These are phyloP conservation scores for Lagocephalus sceleratus DNA, from an alignment of 2,797 vertebrate genomes.

Conservation along the genomic window DNA sequence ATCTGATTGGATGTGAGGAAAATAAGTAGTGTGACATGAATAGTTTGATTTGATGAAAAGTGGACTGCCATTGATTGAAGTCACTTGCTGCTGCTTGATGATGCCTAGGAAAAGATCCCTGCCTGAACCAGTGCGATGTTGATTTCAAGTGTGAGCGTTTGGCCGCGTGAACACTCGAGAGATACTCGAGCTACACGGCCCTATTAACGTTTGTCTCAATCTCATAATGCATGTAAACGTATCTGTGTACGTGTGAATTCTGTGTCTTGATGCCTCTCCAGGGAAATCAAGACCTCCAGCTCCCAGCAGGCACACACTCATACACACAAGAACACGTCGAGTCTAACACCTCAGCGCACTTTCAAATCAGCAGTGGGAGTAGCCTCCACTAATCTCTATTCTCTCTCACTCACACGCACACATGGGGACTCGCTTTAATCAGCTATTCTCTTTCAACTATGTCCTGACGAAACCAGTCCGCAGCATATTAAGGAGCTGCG, in stretches of 20 bases:
- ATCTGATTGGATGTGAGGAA: too few species aligned
- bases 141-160: too few species aligned
- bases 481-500: conserved; percentile 69
- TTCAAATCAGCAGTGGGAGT: conserved; percentile 47
- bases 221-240: conserved; percentile 1
- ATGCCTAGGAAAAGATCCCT: too few species aligned
- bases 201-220: neutral
- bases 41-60: too few species aligned
- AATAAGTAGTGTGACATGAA: too few species aligned
- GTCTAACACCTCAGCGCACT: conserved; percentile 34
- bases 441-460: conserved; percentile 77
- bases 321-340: conserved; percentile 5
- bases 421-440: conserved; percentile 69
- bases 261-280: conserved; percentile 43
- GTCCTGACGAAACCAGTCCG: conserved; percentile 69
- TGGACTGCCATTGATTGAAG: too few species aligned
- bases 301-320: conserved; percentile 32
- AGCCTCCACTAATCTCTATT: conserved; percentile 62
- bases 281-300: conserved; percentile 65
- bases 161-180: neutral
- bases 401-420: conserved; percentile 43
- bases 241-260: conserved; percentile 27
- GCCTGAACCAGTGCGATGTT: too few species aligned
- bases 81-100: too few species aligned
- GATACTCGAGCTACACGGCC: neutral